Evolutionary conservation across 1,140 invertebrate genomes (phyloP).

Genomic region (Mamestra configurata): DNA sequence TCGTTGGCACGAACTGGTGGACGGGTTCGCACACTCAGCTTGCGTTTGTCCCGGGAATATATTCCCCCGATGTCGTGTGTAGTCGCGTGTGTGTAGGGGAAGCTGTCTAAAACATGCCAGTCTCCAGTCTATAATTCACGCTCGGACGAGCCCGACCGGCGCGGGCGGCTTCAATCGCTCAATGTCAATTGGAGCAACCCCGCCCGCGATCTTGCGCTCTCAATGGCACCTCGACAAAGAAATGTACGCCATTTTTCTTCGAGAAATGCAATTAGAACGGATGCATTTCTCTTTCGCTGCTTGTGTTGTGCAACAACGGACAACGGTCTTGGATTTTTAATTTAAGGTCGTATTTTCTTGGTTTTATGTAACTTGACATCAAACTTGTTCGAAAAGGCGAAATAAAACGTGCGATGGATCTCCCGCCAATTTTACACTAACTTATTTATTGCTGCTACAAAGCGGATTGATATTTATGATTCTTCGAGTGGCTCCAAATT

Average conservation of each 20-base stretch:
- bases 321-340: conserved; percentile 66
- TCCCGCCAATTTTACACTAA: conserved; percentile 20
- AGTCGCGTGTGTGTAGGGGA: conserved; percentile 43
- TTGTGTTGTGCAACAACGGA: conserved; percentile 65
- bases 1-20: conserved; percentile 19
- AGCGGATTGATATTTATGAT: conserved; percentile 35
- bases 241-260: conserved; percentile 75
- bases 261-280: conserved; percentile 77
- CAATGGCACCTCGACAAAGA: conserved; percentile 65
- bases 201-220: conserved; percentile 62
- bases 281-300: conserved; percentile 71
- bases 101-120: conserved; percentile 64
- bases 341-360: conserved; percentile 59
- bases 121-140: conserved; percentile 65
- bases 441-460: conserved; percentile 40
- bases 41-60: conserved; percentile 42
- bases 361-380: conserved; percentile 51
- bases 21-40: conserved; percentile 16
- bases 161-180: conserved; percentile 67
- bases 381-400: conserved; percentile 38
- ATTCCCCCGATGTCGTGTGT: conserved; percentile 41
- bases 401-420: conserved; percentile 26
- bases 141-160: conserved; percentile 56
- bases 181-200: conserved; percentile 66
- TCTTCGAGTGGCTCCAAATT: background rate